Conservation (phyloP, 2,113 vertebrate species). For the Myodes glareolus region DNA sequence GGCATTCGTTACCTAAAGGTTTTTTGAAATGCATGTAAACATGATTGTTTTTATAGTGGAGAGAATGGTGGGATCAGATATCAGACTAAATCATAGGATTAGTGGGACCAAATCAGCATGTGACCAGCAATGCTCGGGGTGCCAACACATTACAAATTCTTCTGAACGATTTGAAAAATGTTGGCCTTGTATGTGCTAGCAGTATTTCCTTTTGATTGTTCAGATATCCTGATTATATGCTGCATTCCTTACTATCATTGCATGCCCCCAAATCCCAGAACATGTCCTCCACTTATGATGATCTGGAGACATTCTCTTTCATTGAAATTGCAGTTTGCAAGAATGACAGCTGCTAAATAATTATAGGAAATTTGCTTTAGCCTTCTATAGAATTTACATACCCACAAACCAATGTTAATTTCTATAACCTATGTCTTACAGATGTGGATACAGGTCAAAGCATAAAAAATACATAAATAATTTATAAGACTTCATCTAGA, state of each 20-base stretch:
- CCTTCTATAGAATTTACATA: constrained; percentile 53
- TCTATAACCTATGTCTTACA: constrained; percentile 19
- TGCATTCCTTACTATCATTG: constrained; percentile 18
- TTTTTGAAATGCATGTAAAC: neutral
- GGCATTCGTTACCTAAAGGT: constrained; percentile 3
- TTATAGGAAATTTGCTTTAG: constrained; percentile 57
- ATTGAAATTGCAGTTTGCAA: constrained; percentile 60
- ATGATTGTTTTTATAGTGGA: neutral
- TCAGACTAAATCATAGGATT: neutral
- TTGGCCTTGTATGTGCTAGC: neutral
- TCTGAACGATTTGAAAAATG: constrained; percentile 21
- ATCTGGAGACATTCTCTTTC: constrained; percentile 65
- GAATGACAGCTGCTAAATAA: constrained; percentile 72
- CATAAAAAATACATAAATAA: neutral
- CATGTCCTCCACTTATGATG: constrained; percentile 38
- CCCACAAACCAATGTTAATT: neutral
- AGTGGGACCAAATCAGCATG: neutral
- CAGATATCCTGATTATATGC: constrained; percentile 27
- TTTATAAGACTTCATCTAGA: constrained; percentile 34
- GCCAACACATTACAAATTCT: constrained; percentile 22
- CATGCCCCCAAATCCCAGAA: constrained; percentile 41
- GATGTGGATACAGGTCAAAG: neutral
- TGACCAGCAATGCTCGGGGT: neutral
- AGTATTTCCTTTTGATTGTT: constrained; percentile 37
- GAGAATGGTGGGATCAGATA: constrained; percentile 15